These are phyloP conservation scores for Anthrax anthrax DNA, from an alignment of 2,888 invertebrate species.

Conservation along the genomic window DNA sequence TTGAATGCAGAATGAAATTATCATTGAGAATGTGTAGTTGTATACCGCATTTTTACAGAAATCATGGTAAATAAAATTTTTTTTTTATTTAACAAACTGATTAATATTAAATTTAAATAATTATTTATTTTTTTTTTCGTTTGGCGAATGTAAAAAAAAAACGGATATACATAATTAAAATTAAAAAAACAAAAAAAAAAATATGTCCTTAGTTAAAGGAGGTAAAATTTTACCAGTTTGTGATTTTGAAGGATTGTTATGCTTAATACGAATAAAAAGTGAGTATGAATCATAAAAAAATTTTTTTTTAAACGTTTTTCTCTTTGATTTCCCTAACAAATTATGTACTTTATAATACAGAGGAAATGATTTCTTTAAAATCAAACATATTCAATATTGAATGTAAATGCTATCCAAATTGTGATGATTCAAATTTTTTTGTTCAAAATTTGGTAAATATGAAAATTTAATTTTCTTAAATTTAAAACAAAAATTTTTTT, in stretches of 20 bases:
- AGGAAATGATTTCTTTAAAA: conserved; percentile 40
- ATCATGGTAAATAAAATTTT: conserved; percentile 37
- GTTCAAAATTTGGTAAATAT: conserved; percentile 44
- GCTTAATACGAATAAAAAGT: conserved; percentile 45
- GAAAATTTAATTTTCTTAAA: background rate
- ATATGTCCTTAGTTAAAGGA: conserved; percentile 23
- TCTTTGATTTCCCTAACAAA: too few species aligned
- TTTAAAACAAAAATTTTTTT: conserved; percentile 1
- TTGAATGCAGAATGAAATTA: conserved; percentile 52
- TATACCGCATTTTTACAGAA: conserved; percentile 59
- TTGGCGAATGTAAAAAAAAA: too few species aligned
- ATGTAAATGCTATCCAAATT: conserved; percentile 52
- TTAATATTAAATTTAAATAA: background rate
- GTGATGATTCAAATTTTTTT: conserved; percentile 55
- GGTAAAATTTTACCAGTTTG: conserved; percentile 37
- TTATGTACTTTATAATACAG: conserved; percentile 22
- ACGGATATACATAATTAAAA: too few species aligned
- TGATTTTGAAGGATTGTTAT: conserved; percentile 45
- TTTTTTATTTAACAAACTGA: too few species aligned
- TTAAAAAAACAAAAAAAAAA: too few species aligned
- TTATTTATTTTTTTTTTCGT: too few species aligned
- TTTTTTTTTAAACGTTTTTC: too few species aligned
- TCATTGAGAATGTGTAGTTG: conserved; percentile 51
- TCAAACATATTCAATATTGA: conserved; percentile 39
- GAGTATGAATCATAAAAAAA: conserved; percentile 13